Evolutionary conservation across 2,888 invertebrate species (phyloP).

Genomic region (Tenthredo scrophulariae): DNA sequence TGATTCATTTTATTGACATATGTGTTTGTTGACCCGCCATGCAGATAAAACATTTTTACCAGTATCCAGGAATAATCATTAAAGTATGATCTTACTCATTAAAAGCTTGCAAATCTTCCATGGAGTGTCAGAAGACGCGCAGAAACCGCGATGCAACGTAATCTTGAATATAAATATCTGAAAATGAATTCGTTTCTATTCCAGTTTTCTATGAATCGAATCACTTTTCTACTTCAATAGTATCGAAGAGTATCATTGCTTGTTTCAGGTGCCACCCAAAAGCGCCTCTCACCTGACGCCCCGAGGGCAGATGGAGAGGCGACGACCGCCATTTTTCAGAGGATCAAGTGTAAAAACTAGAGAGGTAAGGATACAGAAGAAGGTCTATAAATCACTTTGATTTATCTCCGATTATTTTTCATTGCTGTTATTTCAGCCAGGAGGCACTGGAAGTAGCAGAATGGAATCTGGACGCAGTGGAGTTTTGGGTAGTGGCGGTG

Average conservation of each 20-base stretch:
- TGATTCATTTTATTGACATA: background rate
- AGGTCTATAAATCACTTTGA: conserved; percentile 6
- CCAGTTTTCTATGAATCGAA: background rate
- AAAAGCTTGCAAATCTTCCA: conserved; percentile 2
- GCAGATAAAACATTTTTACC: conserved; percentile 19
- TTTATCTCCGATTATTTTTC: conserved; percentile 19
- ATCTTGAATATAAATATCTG: background rate
- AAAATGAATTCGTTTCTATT: background rate
- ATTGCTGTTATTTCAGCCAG: conserved; percentile 61
- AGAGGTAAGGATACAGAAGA: conserved; percentile 66
- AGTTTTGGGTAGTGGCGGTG: conserved; percentile 59
- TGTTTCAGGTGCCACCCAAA: conserved; percentile 68
- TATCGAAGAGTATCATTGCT: background rate
- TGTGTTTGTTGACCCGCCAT: conserved; percentile 45
- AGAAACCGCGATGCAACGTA: background rate
- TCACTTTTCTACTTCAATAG: background rate
- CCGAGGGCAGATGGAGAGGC: conserved; percentile 74
- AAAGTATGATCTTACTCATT: background rate
- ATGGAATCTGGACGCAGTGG: conserved; percentile 69
- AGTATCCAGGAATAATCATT: background rate
- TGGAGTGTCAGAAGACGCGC: background rate
- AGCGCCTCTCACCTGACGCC: conserved; percentile 69
- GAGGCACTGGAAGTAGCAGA: conserved; percentile 64
- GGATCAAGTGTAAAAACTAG: conserved; percentile 67
- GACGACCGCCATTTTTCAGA: conserved; percentile 74